Base-by-base conservation (phyloP, 2,797 vertebrate species). In the Neostethus bicornis region DNA sequence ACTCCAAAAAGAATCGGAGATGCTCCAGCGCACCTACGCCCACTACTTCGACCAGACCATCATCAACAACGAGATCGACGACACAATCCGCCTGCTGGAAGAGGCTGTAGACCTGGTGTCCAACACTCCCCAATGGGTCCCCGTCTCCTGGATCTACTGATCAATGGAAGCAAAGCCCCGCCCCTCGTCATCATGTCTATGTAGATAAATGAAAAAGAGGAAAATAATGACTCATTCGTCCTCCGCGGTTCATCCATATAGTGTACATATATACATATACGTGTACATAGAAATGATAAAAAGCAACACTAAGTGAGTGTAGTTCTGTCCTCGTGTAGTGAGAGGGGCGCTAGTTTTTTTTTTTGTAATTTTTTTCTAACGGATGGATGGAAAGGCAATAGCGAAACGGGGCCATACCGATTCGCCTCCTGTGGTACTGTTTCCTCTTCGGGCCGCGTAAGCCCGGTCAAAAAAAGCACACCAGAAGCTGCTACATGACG, bases 1-100 rank as follows among this genome's bases (percentile, higher is more conserved):
- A 77, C 95, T 99, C 75, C 97, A 99, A 92, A 97, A 98, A 88
- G 97, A 99, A 73, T 99, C 97, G 0, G 97, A 99, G 89, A 95
- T 99, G 90, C 92, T 99, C 46, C 97, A 99, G 93, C 93, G 91
- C 91, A 99, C 97, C 76, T 99, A 99, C 83, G 94, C 96, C 74
- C 97, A 99, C 92, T 99, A 98, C 91, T 99, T 99, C 43, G 97
- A 99, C 92, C 95, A 98, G 90, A 99, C 97, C 87, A 95, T 99
- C 92, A 97, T 99, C 93, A 99, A 99, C 94, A 99, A 99, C 31
- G 97, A 99, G 89, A 99, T 99, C 42, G 97, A 99, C 69, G 97
- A 99, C 92, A 99, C 97, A 84, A 97, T 99, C 90, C 94, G 94
- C 78, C 95, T 95, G 80, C 94, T 99, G 91, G 97, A 99, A 89